Evolutionary conservation across 2,797 vertebrate species (phyloP).

Genomic region (Lepilemur septentrionalis): DNA sequence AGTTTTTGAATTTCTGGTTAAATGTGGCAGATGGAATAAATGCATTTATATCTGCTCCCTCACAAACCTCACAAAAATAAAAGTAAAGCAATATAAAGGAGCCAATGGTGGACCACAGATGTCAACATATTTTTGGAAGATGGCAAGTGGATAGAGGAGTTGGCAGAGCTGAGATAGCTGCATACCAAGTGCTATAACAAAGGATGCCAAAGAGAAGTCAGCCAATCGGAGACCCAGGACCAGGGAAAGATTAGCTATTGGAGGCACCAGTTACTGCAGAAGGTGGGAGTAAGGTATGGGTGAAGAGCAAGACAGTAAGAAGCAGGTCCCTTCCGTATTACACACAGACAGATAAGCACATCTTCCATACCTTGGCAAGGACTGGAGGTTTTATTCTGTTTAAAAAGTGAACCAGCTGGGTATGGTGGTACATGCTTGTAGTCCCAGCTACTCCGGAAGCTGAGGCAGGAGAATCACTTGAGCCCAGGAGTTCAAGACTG

Average conservation of each 20-base stretch:
- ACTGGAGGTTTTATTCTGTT: neutral
- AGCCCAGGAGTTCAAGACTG: neutral
- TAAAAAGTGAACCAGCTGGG: neutral
- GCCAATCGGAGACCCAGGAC: neutral
- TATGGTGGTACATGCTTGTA: neutral
- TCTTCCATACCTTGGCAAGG: neutral
- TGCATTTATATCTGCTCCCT: slow-evolving; percentile 39
- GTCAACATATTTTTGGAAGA: slow-evolving; percentile 50
- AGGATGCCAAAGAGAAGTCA: slow-evolving; percentile 8
- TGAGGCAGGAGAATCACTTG: neutral
- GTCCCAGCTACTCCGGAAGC: neutral
- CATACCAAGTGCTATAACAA: neutral
- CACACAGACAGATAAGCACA: neutral
- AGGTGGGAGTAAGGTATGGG: neutral
- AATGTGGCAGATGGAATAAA: slow-evolving; percentile 54
- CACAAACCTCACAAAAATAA: slow-evolving; percentile 46
- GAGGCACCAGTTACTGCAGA: neutral
- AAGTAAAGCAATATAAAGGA: slow-evolving; percentile 52
- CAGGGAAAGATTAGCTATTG: neutral
- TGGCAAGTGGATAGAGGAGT: neutral
- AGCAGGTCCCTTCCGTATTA: neutral
- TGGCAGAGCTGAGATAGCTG: neutral
- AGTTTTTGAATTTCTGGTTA: slow-evolving; percentile 43
- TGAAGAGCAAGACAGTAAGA: neutral
- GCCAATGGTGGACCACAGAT: slow-evolving; percentile 18